Conservation (phyloP, 1,140 invertebrate genomes). For the Ladona fulva region DNA sequence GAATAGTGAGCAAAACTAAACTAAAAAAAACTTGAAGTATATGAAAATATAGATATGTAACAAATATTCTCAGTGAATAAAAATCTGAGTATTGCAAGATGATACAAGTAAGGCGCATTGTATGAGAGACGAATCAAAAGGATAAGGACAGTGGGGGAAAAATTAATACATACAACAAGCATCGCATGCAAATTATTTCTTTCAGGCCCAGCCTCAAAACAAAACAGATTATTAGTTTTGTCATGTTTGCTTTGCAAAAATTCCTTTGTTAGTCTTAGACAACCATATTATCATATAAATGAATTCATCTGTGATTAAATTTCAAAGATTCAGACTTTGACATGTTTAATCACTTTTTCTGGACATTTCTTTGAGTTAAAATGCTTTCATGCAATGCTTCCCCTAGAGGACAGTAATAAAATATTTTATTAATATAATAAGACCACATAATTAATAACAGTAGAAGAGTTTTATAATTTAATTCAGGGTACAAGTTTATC, state of each 20-base stretch:
- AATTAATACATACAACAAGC: conserved; percentile 7
- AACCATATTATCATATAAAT: background rate
- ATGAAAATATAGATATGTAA: no score
- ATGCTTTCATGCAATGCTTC: background rate
- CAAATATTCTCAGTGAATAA: no score
- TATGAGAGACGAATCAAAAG: background rate
- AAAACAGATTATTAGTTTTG: background rate
- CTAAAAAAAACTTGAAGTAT: no score
- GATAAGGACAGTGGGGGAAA: background rate
- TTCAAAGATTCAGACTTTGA: background rate
- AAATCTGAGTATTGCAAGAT: background rate
- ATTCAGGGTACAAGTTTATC: no score
- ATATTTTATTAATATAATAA: no score
- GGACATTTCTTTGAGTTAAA: background rate
- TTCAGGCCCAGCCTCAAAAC: conserved; percentile 6
- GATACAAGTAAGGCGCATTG: background rate
- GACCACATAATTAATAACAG: no score
- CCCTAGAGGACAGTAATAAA: background rate
- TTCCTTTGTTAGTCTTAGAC: background rate
- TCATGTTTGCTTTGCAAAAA: background rate
- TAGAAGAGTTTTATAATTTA: no score
- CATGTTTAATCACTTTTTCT: background rate
- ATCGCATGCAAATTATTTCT: background rate
- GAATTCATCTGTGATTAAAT: background rate
- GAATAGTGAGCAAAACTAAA: no score